Conservation (phyloP, 2,797 vertebrate species). For the Pogoniulus pusillus region DNA sequence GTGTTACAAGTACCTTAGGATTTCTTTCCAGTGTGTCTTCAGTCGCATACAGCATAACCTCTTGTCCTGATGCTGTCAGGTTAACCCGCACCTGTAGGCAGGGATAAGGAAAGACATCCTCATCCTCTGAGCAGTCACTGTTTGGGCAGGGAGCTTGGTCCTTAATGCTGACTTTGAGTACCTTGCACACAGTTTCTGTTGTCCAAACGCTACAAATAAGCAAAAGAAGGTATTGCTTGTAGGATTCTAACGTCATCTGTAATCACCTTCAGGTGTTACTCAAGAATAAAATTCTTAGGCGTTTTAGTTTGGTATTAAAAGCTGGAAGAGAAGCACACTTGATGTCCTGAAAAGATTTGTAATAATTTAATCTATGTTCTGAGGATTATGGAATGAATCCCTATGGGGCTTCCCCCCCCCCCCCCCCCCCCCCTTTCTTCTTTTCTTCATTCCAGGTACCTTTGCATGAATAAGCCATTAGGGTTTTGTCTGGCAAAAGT, state of each 20-base stretch:
- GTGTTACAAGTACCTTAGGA: constrained; percentile 65
- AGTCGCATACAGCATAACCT: constrained; percentile 75
- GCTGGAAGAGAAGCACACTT: not conserved
- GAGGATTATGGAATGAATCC: not conserved
- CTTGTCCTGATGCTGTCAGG: constrained; percentile 65
- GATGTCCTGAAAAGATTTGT: not conserved
- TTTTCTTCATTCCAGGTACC: not conserved
- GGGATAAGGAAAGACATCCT: constrained; percentile 68
- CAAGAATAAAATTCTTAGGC: not conserved
- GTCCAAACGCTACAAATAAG: constrained; percentile 72
- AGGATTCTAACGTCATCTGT: not conserved
- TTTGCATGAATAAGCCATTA: not conserved
- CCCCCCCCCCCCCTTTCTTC: rapidly evolving
- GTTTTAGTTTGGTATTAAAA: not conserved
- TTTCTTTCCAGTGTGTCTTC: constrained; percentile 75
- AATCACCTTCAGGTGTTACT: not conserved
- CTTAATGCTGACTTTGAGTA: constrained; percentile 71
- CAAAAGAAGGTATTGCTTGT: not conserved
- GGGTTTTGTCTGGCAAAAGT: not conserved
- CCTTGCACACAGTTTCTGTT: constrained; percentile 65
- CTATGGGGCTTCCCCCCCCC: too few relatives aligned
- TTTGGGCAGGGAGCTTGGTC: constrained; percentile 41
- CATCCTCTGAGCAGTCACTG: constrained; percentile 17
- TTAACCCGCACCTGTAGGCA: constrained; percentile 78
- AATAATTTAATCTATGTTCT: not conserved